Conservation (phyloP, 2,113 vertebrate genomes). For the Percopsis transmontana region DNA sequence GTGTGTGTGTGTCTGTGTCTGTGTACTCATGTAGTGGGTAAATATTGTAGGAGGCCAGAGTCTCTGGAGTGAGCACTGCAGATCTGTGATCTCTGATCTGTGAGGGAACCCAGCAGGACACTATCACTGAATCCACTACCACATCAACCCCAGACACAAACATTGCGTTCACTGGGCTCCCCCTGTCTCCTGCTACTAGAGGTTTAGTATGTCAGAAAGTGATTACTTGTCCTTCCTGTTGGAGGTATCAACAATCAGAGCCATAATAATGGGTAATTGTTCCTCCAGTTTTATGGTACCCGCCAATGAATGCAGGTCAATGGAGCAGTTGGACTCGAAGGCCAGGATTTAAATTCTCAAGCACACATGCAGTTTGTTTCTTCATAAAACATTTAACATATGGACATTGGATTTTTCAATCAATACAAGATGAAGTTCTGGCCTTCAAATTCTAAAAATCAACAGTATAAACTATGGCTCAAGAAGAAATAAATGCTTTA, state of each 20-base stretch:
- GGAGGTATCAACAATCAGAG: conserved; percentile 59
- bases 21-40: conserved; percentile 53
- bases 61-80: conserved; percentile 55
- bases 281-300: conserved; percentile 35
- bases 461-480: conserved; percentile 5
- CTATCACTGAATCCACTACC: conserved; percentile 49
- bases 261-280: conserved; percentile 64
- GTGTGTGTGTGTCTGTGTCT: conserved; percentile 21
- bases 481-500: conserved; percentile 50
- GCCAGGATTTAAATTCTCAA: conserved; percentile 10
- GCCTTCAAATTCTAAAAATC: neutral
- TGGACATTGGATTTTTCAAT: no score
- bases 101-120: conserved; percentile 64
- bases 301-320: conserved; percentile 41
- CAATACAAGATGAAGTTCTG: neutral
- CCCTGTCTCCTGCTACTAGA: conserved; percentile 48
- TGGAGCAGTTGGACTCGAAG: conserved; percentile 38
- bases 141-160: conserved; percentile 42
- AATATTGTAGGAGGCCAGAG: conserved; percentile 67
- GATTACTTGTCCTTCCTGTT: conserved; percentile 41
- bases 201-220: conserved; percentile 53
- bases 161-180: conserved; percentile 35
- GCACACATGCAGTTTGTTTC: no score
- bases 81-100: conserved; percentile 69
- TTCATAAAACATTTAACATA: no score